Evolutionary conservation across 2,888 invertebrate genomes (phyloP), one percentile per base, ranked within the genome.

Genomic region (Melangyna quadrimaculata): DNA sequence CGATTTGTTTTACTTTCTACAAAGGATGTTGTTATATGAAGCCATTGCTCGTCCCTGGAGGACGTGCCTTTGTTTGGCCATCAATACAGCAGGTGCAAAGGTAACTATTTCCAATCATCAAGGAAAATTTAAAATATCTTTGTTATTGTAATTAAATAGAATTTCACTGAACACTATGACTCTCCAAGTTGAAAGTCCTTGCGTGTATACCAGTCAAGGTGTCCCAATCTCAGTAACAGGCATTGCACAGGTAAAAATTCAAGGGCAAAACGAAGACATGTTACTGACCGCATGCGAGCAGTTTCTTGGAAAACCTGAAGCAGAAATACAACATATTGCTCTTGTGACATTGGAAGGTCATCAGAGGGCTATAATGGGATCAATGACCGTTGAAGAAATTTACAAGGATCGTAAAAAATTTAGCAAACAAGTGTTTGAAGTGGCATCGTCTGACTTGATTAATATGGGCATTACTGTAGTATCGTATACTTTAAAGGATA

Each of bases 141-240:
- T 19, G 8, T 14, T 22, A 17, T 32, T 19, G 3, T 17, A 37
- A 14, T 32, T 14, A 12, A 93, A 74, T 90, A 97, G 98, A 92
- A 98, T 99, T 91, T 98, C 98, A 7, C 93, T 99, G 88, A 99
- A 98, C 92, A 98, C 98, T 0, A 98, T 99, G 98, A 99, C 98
- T 2, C 94, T 99, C 71, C 97, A 97, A 92, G 98, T 99, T 73
- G 98, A 98, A 92, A 98, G 98, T 89, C 97, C 98, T 9, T 97
- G 97, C 71, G 98, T 99, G 7, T 98, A 98, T 92, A 98, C 98
- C 53, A 97, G 97, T 90, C 98, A 98, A 93, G 98, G 98, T 73
- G 98, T 99, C 29, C 98, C 98, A 22, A 98, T 99, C 91, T 98
- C 98, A 27, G 98, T 99, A 40, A 98, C 98, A 37, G 98, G 98